Percentiles rank a stretch among this genome's conserved stretches.
phyloP scores from a whole-genome alignment of 2,113 vertebrate species.

The Rhodinocichla rosea region DNA sequence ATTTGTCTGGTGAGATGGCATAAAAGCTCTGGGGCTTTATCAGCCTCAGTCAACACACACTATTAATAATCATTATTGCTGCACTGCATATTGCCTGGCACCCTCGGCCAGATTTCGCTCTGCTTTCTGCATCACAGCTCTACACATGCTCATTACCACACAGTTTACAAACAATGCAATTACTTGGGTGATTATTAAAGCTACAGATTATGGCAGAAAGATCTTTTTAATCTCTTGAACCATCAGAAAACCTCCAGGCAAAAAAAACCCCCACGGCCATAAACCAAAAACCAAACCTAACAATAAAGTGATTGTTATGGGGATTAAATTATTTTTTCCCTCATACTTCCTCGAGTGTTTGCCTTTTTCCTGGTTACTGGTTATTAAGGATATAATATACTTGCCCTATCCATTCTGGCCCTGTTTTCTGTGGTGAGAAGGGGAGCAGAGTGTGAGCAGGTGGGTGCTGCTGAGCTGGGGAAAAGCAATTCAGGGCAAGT shows the following conservation, averaged over 20 bases:
- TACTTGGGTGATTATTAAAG: neutral
- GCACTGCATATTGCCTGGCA: neutral
- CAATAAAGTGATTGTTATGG: neutral
- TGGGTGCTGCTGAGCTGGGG: neutral
- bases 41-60: slow-evolving; percentile 30
- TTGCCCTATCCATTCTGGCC: neutral
- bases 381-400: neutral
- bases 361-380: neutral
- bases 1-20: neutral
- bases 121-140: neutral
- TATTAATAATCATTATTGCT: slow-evolving; percentile 9
- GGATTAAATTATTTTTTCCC: neutral
- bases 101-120: neutral
- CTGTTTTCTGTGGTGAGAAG: neutral
- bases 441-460: neutral
- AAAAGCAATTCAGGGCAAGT: neutral
- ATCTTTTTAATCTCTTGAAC: neutral
- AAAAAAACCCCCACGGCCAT: neutral
- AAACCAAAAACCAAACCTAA: neutral
- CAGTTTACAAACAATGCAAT: neutral
- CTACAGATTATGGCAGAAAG: neutral
- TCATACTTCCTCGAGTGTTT: neutral
- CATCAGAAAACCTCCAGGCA: neutral
- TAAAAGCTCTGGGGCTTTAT: neutral
- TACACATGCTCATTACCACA: neutral